These are phyloP conservation scores for Nyctibius grandis DNA, from an alignment of 2,797 vertebrate species.

Conservation along the genomic window DNA sequence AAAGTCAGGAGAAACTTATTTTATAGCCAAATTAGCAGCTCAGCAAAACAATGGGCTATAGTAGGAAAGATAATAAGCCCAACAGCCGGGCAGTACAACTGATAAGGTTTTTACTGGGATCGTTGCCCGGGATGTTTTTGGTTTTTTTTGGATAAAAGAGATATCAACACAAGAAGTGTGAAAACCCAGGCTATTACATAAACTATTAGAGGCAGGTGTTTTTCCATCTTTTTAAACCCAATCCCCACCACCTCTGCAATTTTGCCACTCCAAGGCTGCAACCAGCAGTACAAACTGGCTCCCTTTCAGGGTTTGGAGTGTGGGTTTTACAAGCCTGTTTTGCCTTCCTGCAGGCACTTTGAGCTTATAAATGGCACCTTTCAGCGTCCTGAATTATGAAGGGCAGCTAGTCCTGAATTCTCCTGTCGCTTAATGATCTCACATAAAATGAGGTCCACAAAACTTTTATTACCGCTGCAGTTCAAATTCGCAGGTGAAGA, in stretches of 20 bases:
- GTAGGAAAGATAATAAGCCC: neutral
- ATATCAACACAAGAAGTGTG: neutral
- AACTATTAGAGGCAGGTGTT: constrained; percentile 26
- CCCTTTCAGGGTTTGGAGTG: constrained; percentile 41
- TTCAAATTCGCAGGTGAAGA: constrained; percentile 68
- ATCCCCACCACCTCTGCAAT: constrained; percentile 20
- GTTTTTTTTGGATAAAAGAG: neutral
- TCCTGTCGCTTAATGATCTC: constrained; percentile 74
- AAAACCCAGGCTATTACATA: neutral
- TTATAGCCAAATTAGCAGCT: constrained; percentile 9
- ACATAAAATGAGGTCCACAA: constrained; percentile 74
- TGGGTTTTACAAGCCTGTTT: constrained; percentile 74
- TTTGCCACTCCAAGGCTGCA: constrained; percentile 48
- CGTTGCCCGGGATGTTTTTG: neutral
- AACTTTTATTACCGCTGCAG: constrained; percentile 66
- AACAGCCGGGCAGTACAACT: neutral
- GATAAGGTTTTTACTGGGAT: neutral
- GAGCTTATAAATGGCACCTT: constrained; percentile 75
- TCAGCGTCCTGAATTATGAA: constrained; percentile 71
- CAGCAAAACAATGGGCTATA: neutral
- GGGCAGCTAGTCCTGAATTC: constrained; percentile 70
- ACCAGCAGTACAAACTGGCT: constrained; percentile 25
- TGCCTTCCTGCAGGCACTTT: constrained; percentile 66
- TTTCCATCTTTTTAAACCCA: neutral
- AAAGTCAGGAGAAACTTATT: neutral